Conservation (phyloP, 2,113 vertebrate genomes). For the Natator depressus region DNA sequence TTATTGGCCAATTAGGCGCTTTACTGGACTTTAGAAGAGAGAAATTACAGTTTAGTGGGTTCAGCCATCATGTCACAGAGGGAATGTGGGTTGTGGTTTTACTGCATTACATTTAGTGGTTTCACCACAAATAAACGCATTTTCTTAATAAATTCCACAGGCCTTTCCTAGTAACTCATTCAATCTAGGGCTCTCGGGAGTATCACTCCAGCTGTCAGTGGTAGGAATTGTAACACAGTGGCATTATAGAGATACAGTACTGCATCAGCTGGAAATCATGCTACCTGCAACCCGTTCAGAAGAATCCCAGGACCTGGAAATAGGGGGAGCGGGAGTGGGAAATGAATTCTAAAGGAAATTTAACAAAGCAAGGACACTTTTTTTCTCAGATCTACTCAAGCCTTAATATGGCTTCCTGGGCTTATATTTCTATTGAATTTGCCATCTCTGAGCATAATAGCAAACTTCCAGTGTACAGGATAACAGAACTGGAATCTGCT, state of each 20-base stretch:
- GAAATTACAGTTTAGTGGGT: slow-evolving; percentile 25
- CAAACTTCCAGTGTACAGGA: not conserved
- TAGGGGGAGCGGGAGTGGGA: rapidly evolving
- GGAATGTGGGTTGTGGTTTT: not conserved
- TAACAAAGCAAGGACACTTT: not conserved
- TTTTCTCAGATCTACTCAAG: not conserved
- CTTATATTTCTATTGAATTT: not conserved
- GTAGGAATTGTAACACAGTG: not conserved
- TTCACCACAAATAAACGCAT: rapidly evolving
- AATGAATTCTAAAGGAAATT: not conserved
- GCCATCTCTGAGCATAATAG: no score
- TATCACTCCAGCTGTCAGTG: rapidly evolving
- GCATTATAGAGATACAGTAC: not conserved
- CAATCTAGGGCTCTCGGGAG: not conserved
- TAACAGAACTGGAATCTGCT: not conserved
- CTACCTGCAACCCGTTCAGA: not conserved
- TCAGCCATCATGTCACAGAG: not conserved
- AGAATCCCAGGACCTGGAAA: rapidly evolving
- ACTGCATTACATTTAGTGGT: not conserved
- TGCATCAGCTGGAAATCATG: rapidly evolving
- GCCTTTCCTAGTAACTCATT: rapidly evolving
- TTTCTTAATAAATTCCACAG: not conserved
- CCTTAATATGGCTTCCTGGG: not conserved
- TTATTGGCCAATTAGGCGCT: slow-evolving; percentile 81
- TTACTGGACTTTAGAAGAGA: slow-evolving; percentile 60